A percentile compares a stretch with the other conserved stretches of the same genome.
These are phyloP conservation scores for Petrocephalus zakoni DNA, from an alignment of 2,113 vertebrate species.

Conservation along the genomic window DNA sequence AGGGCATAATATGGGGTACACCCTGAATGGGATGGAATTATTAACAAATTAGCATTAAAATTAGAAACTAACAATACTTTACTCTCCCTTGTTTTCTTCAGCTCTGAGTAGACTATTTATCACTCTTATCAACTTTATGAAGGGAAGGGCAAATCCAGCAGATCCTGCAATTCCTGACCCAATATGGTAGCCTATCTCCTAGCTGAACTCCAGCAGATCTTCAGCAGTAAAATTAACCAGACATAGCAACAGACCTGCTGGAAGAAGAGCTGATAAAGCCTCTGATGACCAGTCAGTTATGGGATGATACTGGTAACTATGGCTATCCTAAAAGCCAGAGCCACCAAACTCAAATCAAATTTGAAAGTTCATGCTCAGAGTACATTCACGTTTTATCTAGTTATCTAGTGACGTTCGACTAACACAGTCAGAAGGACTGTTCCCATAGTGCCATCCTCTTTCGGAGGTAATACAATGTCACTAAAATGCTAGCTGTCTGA, in stretches of 20 bases:
- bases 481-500: neutral
- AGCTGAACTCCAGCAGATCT: neutral
- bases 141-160: neutral
- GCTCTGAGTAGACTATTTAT: too few relatives aligned
- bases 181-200: neutral
- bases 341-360: neutral
- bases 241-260: neutral
- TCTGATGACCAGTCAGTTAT: neutral
- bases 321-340: neutral
- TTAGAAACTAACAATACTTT: too few relatives aligned
- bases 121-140: too few relatives aligned
- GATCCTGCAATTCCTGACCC: neutral
- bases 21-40: neutral
- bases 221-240: neutral
- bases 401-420: neutral
- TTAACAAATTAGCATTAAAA: neutral
- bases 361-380: neutral
- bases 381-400: neutral
- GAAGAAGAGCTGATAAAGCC: neutral
- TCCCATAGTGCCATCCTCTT: neutral
- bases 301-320: neutral
- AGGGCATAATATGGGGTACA: neutral
- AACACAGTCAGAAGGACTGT: neutral
- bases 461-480: neutral
- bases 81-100: too few relatives aligned